phyloP scores from a whole-genome alignment of 2,888 invertebrate species.

The Agrilus biguttatus region DNA sequence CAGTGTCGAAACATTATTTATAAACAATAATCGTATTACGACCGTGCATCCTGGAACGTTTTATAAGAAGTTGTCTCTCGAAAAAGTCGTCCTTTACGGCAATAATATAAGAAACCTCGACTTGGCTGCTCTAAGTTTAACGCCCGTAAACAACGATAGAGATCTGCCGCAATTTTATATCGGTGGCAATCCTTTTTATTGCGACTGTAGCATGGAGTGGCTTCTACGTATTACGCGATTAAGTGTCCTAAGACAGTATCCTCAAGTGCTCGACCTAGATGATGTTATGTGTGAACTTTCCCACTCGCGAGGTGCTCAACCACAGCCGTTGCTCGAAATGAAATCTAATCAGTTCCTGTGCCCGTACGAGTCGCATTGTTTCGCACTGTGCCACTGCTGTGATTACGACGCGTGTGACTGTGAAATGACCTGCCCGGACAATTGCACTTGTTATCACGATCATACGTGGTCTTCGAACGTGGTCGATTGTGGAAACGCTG shows the following conservation, averaged over 20 bases:
- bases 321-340: constrained; percentile 50
- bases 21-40: constrained; percentile 61
- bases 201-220: constrained; percentile 84
- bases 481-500: constrained; percentile 66
- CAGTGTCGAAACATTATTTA: constrained; percentile 53
- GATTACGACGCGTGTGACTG: constrained; percentile 85
- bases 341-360: constrained; percentile 67
- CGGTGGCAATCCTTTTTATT: constrained; percentile 69
- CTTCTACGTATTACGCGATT: constrained; percentile 64
- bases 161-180: constrained; percentile 67
- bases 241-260: constrained; percentile 56
- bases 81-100: constrained; percentile 61
- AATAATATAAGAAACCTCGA: constrained; percentile 61
- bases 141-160: constrained; percentile 47
- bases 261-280: constrained; percentile 67
- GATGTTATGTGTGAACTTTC: constrained; percentile 63
- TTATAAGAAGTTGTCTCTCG: constrained; percentile 51
- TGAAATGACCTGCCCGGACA: constrained; percentile 78
- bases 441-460: constrained; percentile 79
- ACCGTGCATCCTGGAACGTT: constrained; percentile 57
- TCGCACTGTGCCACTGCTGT: constrained; percentile 77
- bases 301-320: constrained; percentile 45
- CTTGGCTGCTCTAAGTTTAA: constrained; percentile 53
- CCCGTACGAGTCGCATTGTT: constrained; percentile 69
- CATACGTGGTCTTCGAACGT: constrained; percentile 74